phyloP scores from a whole-genome alignment of 1,140 invertebrate species.

The Tetramorium simillimum region DNA sequence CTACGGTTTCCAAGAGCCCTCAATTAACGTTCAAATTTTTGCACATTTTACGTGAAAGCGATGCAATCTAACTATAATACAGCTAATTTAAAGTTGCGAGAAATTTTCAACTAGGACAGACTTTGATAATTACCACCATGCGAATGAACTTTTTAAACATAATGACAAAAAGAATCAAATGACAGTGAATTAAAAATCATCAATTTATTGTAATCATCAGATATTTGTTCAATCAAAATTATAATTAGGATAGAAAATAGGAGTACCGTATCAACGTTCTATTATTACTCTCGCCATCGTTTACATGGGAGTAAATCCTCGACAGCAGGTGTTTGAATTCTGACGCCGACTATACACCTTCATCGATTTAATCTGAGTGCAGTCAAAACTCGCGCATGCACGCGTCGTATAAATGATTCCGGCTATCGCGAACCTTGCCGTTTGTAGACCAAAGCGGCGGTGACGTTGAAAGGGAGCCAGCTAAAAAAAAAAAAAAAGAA shows the following conservation, averaged over 20 bases:
- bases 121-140: neutral
- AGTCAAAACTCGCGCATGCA: conserved; percentile 42
- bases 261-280: neutral
- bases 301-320: neutral
- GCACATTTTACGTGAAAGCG: neutral
- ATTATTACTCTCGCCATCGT: neutral
- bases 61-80: neutral
- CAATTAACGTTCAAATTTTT: conserved; percentile 41
- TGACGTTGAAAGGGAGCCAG: conserved; percentile 18
- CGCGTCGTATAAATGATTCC: conserved; percentile 46
- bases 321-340: neutral
- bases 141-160: neutral
- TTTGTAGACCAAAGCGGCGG: neutral
- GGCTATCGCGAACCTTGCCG: neutral
- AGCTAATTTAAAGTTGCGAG: conserved; percentile 38
- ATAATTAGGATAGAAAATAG: neutral
- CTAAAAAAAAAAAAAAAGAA: conserved; percentile 15
- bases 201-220: neutral
- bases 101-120: neutral
- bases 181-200: neutral
- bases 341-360: conserved; percentile 26
- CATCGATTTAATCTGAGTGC: neutral
- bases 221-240: neutral
- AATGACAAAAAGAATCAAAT: neutral
- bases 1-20: neutral